phyloP scores from a whole-genome alignment of 2,888 invertebrate genomes.

The Pyrrhia umbra region DNA sequence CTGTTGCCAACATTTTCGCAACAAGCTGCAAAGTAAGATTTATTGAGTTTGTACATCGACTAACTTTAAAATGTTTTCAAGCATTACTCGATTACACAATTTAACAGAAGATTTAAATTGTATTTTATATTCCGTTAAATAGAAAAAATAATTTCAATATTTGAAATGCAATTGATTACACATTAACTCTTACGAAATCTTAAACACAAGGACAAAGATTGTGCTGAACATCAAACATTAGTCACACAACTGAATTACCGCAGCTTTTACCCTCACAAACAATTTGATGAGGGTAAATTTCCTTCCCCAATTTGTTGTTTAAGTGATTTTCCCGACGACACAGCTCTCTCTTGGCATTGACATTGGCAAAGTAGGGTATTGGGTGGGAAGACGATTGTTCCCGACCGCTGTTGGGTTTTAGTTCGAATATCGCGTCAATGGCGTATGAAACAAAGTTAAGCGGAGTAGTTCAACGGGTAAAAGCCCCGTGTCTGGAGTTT shows the following conservation, averaged over 20 bases:
- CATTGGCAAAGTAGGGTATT: slow-evolving; percentile 56
- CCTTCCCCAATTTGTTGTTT: slow-evolving; percentile 50
- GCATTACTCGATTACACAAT: slow-evolving; percentile 43
- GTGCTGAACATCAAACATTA: slow-evolving; percentile 31
- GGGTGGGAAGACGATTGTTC: slow-evolving; percentile 48
- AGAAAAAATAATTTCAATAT: neutral
- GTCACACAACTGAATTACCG: slow-evolving; percentile 48
- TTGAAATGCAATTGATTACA: neutral
- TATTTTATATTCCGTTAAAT: no score
- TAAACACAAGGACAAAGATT: slow-evolving; percentile 7
- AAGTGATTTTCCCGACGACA: slow-evolving; percentile 54
- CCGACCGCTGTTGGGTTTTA: slow-evolving; percentile 25
- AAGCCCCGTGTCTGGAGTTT: slow-evolving; percentile 4
- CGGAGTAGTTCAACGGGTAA: slow-evolving; percentile 14
- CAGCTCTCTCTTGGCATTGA: slow-evolving; percentile 63
- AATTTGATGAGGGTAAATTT: slow-evolving; percentile 58
- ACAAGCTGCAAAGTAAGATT: slow-evolving; percentile 45
- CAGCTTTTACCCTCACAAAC: slow-evolving; percentile 57
- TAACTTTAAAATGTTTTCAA: slow-evolving; percentile 42
- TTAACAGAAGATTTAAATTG: slow-evolving; percentile 23
- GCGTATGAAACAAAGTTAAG: slow-evolving; percentile 46
- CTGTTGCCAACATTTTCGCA: slow-evolving; percentile 53
- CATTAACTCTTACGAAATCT: slow-evolving; percentile 23
- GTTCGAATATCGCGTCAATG: slow-evolving; percentile 36
- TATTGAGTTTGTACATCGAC: slow-evolving; percentile 43